These are phyloP conservation scores for Perognathus longimembris DNA, from an alignment of 2,113 vertebrate species.

Conservation along the genomic window DNA sequence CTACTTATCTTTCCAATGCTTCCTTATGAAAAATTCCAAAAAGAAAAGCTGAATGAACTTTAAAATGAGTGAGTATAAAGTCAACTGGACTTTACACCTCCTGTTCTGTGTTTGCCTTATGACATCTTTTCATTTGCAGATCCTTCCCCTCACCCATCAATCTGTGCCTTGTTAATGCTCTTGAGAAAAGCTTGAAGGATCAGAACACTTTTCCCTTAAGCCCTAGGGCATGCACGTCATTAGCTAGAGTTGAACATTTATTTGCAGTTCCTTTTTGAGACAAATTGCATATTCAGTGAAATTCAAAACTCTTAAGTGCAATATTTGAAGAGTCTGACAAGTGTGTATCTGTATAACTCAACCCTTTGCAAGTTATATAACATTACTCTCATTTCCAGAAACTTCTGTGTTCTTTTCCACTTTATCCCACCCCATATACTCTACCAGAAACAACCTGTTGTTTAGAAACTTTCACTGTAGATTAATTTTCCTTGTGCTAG, in stretches of 20 bases:
- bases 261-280: constrained; percentile 19
- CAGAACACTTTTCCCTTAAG: not conserved
- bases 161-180: not conserved
- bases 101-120: not conserved
- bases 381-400: not conserved
- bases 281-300: constrained; percentile 40
- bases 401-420: not conserved
- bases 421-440: not conserved
- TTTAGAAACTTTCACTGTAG: constrained; percentile 9
- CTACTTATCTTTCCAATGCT: constrained; percentile 44
- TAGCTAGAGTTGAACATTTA: constrained; percentile 18
- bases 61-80: not conserved
- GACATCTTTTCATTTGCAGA: not conserved
- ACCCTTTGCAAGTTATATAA: not conserved
- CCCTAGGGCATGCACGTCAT: not conserved
- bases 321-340: constrained; percentile 31
- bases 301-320: constrained; percentile 17
- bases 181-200: constrained; percentile 28
- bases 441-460: not conserved
- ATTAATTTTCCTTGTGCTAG: constrained; percentile 18
- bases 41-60: constrained; percentile 18
- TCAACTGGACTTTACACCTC: not conserved
- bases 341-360: not conserved
- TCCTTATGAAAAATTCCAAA: constrained; percentile 32
- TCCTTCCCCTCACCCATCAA: not conserved